phyloP scores from a whole-genome alignment of 2,797 vertebrate genomes.

The Typhlichthys eigenmanni region DNA sequence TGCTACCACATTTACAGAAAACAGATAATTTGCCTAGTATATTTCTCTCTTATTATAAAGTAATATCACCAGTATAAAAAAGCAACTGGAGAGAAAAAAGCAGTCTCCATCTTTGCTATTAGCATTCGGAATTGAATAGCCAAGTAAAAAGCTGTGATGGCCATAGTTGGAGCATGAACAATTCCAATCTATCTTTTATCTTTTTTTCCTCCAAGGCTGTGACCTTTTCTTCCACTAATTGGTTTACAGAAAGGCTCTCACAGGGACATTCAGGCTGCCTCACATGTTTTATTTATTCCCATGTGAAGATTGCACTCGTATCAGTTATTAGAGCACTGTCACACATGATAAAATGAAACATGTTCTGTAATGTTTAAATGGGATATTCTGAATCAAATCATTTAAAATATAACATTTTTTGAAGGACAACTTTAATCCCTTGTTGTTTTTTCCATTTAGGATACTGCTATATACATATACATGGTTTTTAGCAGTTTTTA shows the following conservation, averaged over 20 bases:
- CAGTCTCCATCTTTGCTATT: conserved; percentile 33
- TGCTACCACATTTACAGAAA: conserved; percentile 14
- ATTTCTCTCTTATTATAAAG: conserved; percentile 43
- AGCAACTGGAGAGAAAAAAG: conserved; percentile 5
- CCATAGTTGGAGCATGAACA: conserved; percentile 69
- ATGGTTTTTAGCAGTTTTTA: no score
- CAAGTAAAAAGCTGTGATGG: conserved; percentile 57
- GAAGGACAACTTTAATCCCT: no score
- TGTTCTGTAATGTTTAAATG: background rate
- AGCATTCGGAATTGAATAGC: conserved; percentile 56
- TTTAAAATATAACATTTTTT: no score
- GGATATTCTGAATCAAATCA: no score
- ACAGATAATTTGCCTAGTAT: background rate
- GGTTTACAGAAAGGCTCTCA: conserved; percentile 66
- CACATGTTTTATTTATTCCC: conserved; percentile 39
- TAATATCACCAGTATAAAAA: conserved; percentile 35
- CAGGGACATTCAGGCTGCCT: conserved; percentile 38
- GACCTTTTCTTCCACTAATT: conserved; percentile 74
- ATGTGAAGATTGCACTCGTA: conserved; percentile 29
- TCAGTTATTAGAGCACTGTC: conserved; percentile 30
- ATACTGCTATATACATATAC: no score
- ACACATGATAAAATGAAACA: conserved; percentile 17
- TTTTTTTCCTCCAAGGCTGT: conserved; percentile 52
- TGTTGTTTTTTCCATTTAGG: no score
- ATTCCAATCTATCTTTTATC: conserved; percentile 69